phyloP scores from a whole-genome alignment of 2,888 invertebrate species.

The Tolmerus cingulatus region DNA sequence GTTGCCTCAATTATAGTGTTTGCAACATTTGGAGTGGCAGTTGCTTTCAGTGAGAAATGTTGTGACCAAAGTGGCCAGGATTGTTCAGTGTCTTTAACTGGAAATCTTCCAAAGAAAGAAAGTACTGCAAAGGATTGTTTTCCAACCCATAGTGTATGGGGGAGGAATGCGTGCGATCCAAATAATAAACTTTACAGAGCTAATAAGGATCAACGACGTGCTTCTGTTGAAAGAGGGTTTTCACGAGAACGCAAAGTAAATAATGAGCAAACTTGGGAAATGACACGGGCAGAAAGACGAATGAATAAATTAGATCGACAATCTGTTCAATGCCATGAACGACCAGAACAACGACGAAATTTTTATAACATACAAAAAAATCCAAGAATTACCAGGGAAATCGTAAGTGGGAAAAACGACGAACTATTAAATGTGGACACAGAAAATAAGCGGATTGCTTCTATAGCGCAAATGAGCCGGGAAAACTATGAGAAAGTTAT shows the following conservation, averaged over 20 bases:
- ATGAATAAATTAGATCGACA: neutral
- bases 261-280: neutral
- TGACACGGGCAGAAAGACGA: neutral
- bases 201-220: neutral
- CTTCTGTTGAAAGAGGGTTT: neutral
- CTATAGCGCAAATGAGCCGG: neutral
- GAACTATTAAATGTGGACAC: neutral
- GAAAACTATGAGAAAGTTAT: neutral
- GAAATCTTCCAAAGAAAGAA: neutral
- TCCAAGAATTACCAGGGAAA: neutral
- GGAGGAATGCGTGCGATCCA: neutral
- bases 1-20: slow-evolving; percentile 19
- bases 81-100: neutral
- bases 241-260: neutral
- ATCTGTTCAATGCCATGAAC: neutral
- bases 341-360: neutral
- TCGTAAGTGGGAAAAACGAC: neutral
- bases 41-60: neutral
- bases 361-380: neutral
- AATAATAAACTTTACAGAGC: neutral
- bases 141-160: neutral
- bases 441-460: neutral
- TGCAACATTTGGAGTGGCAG: neutral
- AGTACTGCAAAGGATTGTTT: neutral
- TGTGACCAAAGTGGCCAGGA: neutral